Percentiles rank a stretch among this genome's conserved stretches.
phyloP scores from a whole-genome alignment of 2,888 invertebrate genomes.

The Yponomeuta cagnagella region DNA sequence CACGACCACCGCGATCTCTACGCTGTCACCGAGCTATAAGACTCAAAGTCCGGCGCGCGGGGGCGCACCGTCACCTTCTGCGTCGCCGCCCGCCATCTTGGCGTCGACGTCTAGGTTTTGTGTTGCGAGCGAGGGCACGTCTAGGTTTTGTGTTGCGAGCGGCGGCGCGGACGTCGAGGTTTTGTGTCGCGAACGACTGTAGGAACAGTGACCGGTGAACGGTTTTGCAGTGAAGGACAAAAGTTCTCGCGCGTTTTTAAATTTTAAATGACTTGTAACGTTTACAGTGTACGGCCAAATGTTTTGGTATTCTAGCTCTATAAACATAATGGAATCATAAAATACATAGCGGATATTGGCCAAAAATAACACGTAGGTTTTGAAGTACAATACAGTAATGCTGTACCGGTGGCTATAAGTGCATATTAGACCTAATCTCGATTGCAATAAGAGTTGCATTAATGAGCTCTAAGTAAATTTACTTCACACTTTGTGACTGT shows the following conservation, averaged over 20 bases:
- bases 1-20: slow-evolving; percentile 78
- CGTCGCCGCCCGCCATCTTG: not conserved
- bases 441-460: not conserved
- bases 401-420: not conserved
- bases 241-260: not conserved
- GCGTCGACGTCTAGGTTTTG: not conserved
- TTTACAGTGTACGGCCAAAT: not conserved
- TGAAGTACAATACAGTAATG: not conserved
- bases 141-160: not conserved
- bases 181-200: not conserved
- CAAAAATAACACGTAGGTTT: not conserved
- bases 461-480: not conserved
- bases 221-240: not conserved
- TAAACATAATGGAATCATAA: not conserved
- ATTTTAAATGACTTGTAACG: not conserved
- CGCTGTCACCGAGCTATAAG: slow-evolving; percentile 79
- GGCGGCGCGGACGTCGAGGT: not conserved
- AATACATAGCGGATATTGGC: not conserved
- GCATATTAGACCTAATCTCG: not conserved
- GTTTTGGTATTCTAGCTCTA: not conserved
- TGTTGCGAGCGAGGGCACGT: not conserved
- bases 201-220: not conserved
- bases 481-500: not conserved
- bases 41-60: not conserved
- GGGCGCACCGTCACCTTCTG: not conserved